Evolutionary conservation across 2,797 vertebrate species (phyloP).

Genomic region (Lemur catta): DNA sequence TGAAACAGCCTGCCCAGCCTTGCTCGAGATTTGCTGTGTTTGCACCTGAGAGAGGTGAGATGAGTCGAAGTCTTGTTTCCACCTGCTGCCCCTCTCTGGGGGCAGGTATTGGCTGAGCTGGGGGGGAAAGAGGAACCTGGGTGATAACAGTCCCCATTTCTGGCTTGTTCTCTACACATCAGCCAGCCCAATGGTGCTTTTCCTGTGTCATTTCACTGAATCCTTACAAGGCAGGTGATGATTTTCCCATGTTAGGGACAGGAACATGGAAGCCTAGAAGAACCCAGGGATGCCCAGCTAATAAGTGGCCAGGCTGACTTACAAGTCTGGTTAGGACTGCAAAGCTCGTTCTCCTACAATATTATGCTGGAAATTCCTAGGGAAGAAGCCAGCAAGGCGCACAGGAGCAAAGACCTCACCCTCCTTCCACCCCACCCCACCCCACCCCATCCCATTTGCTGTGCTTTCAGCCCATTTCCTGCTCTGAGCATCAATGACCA

Average conservation of each 20-base stretch:
- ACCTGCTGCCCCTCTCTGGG: background rate
- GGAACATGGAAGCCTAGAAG: background rate
- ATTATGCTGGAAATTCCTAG: background rate
- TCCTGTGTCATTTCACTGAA: background rate
- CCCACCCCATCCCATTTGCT: background rate
- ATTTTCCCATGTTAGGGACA: background rate
- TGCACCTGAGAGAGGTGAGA: background rate
- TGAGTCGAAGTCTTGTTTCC: too few species aligned
- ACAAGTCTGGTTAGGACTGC: background rate
- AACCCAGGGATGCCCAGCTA: background rate
- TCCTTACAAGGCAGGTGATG: background rate
- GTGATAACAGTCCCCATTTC: background rate
- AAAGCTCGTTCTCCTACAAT: background rate
- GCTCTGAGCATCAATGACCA: slow-evolving; percentile 20
- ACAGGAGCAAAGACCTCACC: background rate
- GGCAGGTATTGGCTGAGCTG: background rate
- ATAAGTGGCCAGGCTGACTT: background rate
- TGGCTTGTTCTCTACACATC: background rate
- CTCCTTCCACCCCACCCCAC: background rate
- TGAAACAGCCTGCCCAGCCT: background rate
- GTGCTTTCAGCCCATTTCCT: slow-evolving; percentile 48
- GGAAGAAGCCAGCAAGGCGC: background rate
- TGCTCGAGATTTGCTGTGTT: background rate
- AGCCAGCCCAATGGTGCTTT: background rate
- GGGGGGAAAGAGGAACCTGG: background rate